phyloP scores from a whole-genome alignment of 2,113 vertebrate genomes.

The Murina feae region DNA sequence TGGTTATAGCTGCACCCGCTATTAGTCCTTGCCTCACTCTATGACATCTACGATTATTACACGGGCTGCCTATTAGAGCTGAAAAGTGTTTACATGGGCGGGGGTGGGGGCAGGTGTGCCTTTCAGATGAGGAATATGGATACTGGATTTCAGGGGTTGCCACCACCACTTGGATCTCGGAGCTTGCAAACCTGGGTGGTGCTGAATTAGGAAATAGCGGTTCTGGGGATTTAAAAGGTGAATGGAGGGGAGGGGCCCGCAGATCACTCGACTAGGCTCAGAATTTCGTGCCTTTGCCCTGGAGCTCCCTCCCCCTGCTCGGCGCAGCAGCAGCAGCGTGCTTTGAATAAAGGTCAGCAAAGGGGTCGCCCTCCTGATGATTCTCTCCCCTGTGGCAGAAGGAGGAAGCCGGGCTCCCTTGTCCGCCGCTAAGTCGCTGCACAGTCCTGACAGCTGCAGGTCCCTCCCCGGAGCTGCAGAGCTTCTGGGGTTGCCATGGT shows the following conservation, averaged over 20 bases:
- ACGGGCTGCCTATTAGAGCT: neutral
- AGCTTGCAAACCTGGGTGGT: neutral
- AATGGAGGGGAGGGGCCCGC: neutral
- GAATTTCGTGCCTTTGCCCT: neutral
- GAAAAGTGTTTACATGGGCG: neutral
- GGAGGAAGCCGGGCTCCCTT: neutral
- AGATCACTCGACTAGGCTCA: neutral
- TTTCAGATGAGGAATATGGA: neutral
- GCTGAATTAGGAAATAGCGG: neutral
- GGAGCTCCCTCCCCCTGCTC: neutral
- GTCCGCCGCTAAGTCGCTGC: neutral
- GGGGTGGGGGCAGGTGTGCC: neutral
- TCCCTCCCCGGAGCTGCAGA: neutral
- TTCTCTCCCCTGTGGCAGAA: neutral
- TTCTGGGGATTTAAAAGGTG: neutral
- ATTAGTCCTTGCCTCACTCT: neutral
- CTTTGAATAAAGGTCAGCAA: constrained; percentile 42
- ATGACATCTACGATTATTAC: neutral
- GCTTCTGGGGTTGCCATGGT: constrained; percentile 58
- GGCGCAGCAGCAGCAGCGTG: neutral
- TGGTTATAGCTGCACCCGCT: neutral
- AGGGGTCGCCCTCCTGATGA: neutral
- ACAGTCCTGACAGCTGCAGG: constrained; percentile 7
- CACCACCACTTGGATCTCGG: neutral
- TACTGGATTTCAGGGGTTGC: neutral